Base-by-base conservation (phyloP, 2,888 invertebrate genomes). In the Tetheella fluctuosa region DNA sequence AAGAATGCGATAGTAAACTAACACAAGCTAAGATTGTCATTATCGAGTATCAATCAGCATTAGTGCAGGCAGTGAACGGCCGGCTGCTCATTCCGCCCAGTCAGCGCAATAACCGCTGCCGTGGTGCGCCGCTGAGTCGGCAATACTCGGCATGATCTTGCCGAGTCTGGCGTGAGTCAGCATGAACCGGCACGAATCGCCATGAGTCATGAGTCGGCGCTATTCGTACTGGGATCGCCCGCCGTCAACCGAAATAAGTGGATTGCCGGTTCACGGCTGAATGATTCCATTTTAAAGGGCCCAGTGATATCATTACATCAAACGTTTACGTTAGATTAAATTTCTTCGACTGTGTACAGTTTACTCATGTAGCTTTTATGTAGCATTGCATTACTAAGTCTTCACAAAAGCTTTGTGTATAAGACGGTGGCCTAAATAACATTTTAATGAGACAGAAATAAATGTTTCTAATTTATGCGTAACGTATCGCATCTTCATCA, bases 241-340 rank as follows among this genome's bases (percentile, higher is more conserved):
- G 82, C 81, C 85, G 84, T 86, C 86, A 85, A 85, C 86, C 80
- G 84, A 86, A 90, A 91, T 91, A 91, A 91, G 86, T 90, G 84
- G 86, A 91, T 91, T 89, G 88, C 85, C 80, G 78, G 84, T 89
- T 86, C 86, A 89, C 86, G 87, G 76, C 76, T 83, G 79, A 87
- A 85, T 83, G 85, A 84, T 83, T 86, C 79, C 79, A 80, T 87
- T 88, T 84, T 81, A 81, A 87, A 86, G 78, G 80, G 77, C 75
- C 77, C 77, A 79, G 70, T 82, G 77, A 82, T 83, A 80, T 80
- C 79, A 81, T 85, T 83, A 83, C 79, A 77, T 69, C 70, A 70
- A 70, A 76, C 68, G 63, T 60, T 80, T 76, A 77, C 72, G 71
- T 75, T 74, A 68, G 65, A 70, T 71, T 70, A 64, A 72, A 70